These are phyloP conservation scores for Caradrina clavipalpis DNA, from an alignment of 2,888 invertebrate genomes.

Conservation along the genomic window DNA sequence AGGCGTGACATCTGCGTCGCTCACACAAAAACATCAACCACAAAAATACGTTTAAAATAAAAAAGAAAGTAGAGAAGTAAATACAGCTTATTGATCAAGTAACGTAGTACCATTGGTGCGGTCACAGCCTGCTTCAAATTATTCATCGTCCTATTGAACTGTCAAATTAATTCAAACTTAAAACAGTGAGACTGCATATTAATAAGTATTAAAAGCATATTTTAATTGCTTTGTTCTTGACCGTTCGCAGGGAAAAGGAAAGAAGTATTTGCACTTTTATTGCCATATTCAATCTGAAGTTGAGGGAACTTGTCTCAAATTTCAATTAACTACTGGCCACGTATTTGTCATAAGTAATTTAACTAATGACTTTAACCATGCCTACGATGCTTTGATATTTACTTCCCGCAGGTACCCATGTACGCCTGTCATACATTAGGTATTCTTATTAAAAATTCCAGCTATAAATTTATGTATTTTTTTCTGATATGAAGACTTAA, in stretches of 20 bases:
- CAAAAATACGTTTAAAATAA: background rate
- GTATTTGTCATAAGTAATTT: background rate
- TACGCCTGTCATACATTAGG: no score
- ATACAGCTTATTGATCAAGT: background rate
- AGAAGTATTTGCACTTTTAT: constrained; percentile 7
- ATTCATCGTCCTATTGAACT: background rate
- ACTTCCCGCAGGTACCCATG: background rate
- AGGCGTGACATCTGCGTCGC: background rate
- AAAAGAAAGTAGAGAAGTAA: background rate
- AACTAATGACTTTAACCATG: background rate
- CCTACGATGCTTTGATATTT: background rate
- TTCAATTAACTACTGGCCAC: background rate
- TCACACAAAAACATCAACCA: background rate
- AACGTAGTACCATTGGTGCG: background rate
- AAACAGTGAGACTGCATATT: background rate
- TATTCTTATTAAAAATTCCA: background rate
- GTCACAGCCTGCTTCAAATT: background rate
- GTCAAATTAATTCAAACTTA: constrained; percentile 4
- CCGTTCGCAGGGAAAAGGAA: background rate
- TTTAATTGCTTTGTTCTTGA: constrained; percentile 11
- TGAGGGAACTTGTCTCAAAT: constrained; percentile 2
- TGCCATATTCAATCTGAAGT: constrained; percentile 19
- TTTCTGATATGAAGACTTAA: background rate
- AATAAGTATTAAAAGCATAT: constrained; percentile 10
- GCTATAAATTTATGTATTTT: no score